These are phyloP conservation scores for Chalcis sispes DNA, from an alignment of 2,888 invertebrate genomes.

Conservation along the genomic window DNA sequence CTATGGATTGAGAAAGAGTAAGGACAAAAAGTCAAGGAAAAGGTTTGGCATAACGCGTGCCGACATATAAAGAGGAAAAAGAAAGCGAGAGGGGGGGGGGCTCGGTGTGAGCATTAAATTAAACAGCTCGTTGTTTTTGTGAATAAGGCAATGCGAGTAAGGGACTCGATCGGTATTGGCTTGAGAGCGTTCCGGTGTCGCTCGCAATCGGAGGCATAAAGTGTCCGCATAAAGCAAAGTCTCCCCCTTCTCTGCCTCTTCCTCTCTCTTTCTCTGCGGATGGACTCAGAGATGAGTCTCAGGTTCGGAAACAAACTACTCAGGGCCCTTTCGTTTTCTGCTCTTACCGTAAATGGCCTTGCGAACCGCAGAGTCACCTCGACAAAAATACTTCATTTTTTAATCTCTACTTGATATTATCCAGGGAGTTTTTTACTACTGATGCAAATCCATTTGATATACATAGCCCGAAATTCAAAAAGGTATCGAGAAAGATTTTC, in stretches of 20 bases:
- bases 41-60: too few relatives aligned
- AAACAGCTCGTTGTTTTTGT: conserved; percentile 69
- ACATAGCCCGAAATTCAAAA: too few relatives aligned
- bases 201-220: conserved; percentile 76
- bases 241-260: conserved; percentile 13
- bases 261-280: conserved; percentile 21
- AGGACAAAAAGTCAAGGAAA: too few relatives aligned
- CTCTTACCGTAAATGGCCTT: conserved; percentile 27
- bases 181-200: conserved; percentile 76
- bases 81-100: conserved; percentile 6
- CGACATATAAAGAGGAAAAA: too few relatives aligned
- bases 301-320: conserved; percentile 40
- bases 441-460: too few relatives aligned
- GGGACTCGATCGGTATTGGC: conserved; percentile 66
- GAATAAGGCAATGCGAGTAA: conserved; percentile 64
- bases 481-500: conserved; percentile 30
- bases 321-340: conserved; percentile 33
- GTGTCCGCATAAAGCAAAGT: conserved; percentile 63
- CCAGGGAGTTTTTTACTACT: too few relatives aligned
- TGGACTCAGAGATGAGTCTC: background rate
- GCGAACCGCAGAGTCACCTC: conserved; percentile 7
- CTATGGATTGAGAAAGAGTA: too few relatives aligned
- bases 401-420: background rate
- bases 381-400: conserved; percentile 34
- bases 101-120: conserved; percentile 70